These are phyloP conservation scores for Platygyra sinensis DNA, from an alignment of 64 coral and sea anemone genomes.

Conservation along the genomic window DNA sequence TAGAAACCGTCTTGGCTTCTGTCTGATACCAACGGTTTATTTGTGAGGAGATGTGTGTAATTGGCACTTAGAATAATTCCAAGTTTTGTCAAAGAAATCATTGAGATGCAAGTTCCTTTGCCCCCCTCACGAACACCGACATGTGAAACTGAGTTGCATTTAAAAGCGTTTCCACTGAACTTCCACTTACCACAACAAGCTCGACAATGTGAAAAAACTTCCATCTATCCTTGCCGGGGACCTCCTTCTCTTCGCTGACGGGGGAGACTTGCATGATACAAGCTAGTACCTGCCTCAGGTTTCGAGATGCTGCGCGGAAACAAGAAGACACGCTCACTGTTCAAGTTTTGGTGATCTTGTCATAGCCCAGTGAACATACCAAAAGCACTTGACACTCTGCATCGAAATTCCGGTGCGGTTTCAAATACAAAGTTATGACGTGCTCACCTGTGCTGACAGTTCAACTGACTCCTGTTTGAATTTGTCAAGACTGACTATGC, in stretches of 20 bases:
- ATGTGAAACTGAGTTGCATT: conserved; percentile 5
- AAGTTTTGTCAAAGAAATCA: conserved; percentile 25
- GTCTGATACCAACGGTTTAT: not conserved
- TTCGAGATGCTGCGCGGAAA: not conserved
- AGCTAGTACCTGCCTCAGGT: not conserved
- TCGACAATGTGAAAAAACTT: conserved; percentile 56
- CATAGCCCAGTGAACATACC: not conserved
- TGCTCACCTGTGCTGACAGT: not conserved
- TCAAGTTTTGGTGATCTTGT: not conserved
- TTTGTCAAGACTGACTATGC: not conserved
- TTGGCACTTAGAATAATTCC: conserved; percentile 15
- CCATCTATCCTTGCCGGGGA: conserved; percentile 65
- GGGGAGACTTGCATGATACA: conserved; percentile 49
- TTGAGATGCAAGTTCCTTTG: not conserved
- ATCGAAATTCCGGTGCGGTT: not conserved
- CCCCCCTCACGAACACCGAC: not conserved
- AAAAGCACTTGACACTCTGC: not conserved
- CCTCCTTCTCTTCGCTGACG: not conserved
- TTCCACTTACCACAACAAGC: conserved; percentile 69
- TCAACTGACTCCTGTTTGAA: not conserved
- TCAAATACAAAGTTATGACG: not conserved
- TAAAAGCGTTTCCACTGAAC: not conserved
- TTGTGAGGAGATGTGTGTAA: not conserved
- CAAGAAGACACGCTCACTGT: not conserved
- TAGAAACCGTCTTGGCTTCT: not conserved